Evolutionary conservation across 2,888 invertebrate species (phyloP), one percentile per base, ranked within the genome.

Genomic region (Melanostoma mellinum): DNA sequence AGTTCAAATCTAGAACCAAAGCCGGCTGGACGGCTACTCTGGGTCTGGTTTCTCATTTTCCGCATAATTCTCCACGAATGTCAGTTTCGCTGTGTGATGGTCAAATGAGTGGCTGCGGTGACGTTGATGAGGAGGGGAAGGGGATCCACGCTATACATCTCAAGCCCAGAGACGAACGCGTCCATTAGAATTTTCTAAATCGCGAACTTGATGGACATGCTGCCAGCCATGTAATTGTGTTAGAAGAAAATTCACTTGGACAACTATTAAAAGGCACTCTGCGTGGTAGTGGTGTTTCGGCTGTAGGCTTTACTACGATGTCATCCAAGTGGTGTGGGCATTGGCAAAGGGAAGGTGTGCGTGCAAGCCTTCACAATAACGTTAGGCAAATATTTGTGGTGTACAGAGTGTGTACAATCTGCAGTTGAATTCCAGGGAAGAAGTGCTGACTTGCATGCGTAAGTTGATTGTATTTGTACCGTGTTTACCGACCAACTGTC

Each of bases 121-220:
- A 76, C 61, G 61, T 73, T 68, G 68, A 68, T 76, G 72, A 44
- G 50, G 42, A 50, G 40, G n/a, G 35, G 60, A 38, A 48, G 33
- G 53, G 52, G 50, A 30, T 42, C 9, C 5, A 5, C 44, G 6
- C 38, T 20, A 56, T 10, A n/a, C 30, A 4, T 6, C 48, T 6
- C 30, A 9, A n/a, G 20, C 20, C 60, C 35, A 46, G 42, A 42
- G 71, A 40, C 81, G 50, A 72, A 67, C 65, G 67, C 76, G 56
- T 71, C 72, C 72, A 81, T 81, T 81, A 81, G 76, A 76, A 81
- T 76, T 81, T 76, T 81, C 72, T 72, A 81, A 81, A 72, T 81
- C 76, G 81, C 72, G 76, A 81, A 81, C 72, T 81, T 81, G 76
- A 81, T 76, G 72, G 81, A 76, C 81, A 71, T 42, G 53, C 61